Evolutionary conservation across 1,140 invertebrate genomes (phyloP), one percentile per base, ranked within the genome.

Genomic region (Sycophila sp.): DNA sequence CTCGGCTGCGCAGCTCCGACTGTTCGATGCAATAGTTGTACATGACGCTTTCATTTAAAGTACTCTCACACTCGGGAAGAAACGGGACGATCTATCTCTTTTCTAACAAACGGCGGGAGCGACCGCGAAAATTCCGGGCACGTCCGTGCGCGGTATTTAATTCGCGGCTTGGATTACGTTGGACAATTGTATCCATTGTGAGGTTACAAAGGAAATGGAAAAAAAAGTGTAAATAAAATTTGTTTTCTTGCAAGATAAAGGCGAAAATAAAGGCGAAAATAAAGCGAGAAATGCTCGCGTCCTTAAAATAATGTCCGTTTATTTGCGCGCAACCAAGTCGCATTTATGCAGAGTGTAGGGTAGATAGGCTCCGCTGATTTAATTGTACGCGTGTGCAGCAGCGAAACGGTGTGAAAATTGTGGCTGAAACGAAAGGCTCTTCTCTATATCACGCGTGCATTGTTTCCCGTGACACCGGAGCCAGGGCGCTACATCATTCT

Each of bases 61-160:
- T 30, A 60, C 15, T 42, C 26, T 28, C 38, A 7, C n/a, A 26
- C 19, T 47, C 26, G 38, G 36, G 22, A n/a, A 42, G 13, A 24
- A 17, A 60, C 38, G 36, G 30, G 38, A 30, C 58, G 58, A 60
- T 38, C 22, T 60, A 60, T 60, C 58, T 60, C 58, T 60, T 60
- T 60, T 30, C 24, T 15, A 60, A 17, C 55, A 11, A 22, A 19
- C 45, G 51, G 17, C 15, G 30, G 40, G 19, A 7, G 10, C 40
- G 38, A 45, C 38, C 58, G 26, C 58, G 22, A 58, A 42, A 42
- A 63, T 63, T 47, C 59, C 15, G 32, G 59, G 30, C 59, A 63
- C 59, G 59, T 49, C 26, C 8, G 28, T 10, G 28, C 17, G 59
- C 28, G 42, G 49, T 47, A 74, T 72, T 68, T 51, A 62, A 71